Base-by-base conservation (phyloP, 2,113 vertebrate genomes). In the Caranx melampygus region DNA sequence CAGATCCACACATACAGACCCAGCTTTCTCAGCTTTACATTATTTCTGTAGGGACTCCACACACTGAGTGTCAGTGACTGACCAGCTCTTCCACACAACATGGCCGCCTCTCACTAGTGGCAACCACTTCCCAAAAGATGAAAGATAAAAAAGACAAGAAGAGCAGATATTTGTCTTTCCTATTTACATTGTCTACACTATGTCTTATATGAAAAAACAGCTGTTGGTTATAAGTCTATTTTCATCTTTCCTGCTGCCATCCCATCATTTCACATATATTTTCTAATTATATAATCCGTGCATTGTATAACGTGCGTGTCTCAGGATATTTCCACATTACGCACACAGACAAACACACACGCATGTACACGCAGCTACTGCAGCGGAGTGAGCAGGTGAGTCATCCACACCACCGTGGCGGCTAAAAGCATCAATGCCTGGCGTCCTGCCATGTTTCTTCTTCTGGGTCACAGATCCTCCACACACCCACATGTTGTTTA, bases 401-500 rank as follows among this genome's bases (percentile, higher is more conserved):
- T 90, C 91, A 91, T 70, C 45, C 55, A 66, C 88, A 49, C 72
- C 83, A 35, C 66, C n/a, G 8, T 69, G 72, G 72, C 35, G 55
- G 78, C 76, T 81, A 61, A 78, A 81, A 81, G 85, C 86, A 87
- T 88, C 87, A 86, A 84, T 90, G 83, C 76, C 77, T 89, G 90
- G 90, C 84, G n/a, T 40, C 52, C 54, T 58, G 78, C 90, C 89
- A 84, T 11, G 20, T 76, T 87, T 82, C 77, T 87, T 82, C 77
- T 78, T 67, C 60, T 84, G 83, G 87, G 83, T 88, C 85, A 83
- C 58, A 34, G 60, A 70, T 82, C 90, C 79, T 85, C 83, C 90
- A 89, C 74, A 79, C 89, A 13, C 90, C 81, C 85, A 88, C 86
- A n/a, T 34, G 69, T 79, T 79, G 83, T 88, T 92, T 86, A 85